A percentile compares a stretch with the other conserved stretches of the same genome.
Evolutionary conservation across 2,113 vertebrate genomes (phyloP).

Genomic region (Muntiacus muntjak): DNA sequence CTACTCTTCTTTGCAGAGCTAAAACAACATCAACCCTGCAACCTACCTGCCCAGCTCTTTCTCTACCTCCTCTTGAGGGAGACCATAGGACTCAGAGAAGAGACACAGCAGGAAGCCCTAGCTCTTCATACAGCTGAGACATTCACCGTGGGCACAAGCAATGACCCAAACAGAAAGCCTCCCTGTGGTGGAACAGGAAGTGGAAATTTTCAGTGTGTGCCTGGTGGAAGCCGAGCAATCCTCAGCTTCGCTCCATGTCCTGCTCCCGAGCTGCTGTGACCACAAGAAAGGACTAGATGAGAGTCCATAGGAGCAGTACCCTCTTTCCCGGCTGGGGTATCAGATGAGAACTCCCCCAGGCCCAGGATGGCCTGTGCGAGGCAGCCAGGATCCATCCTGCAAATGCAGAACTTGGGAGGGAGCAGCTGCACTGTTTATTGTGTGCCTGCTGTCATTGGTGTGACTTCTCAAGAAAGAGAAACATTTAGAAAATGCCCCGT

Average conservation of each 20-base stretch:
- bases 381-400: neutral
- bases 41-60: neutral
- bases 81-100: neutral
- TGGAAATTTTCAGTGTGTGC: neutral
- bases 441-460: neutral
- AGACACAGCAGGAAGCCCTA: neutral
- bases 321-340: neutral
- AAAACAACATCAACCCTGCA: neutral
- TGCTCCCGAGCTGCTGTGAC: neutral
- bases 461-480: neutral
- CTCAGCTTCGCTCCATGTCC: neutral
- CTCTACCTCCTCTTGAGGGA: neutral
- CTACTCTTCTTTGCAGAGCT: slow-evolving; percentile 1
- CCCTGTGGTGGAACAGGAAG: neutral
- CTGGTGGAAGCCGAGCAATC: neutral
- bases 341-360: neutral
- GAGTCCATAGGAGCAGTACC: neutral
- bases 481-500: neutral
- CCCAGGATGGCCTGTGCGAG: neutral
- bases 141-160: neutral
- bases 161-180: neutral
- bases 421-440: neutral
- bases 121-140: neutral
- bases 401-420: neutral
- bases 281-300: neutral